phyloP scores from a whole-genome alignment of 2,113 vertebrate species.

The Callipepla californica region DNA sequence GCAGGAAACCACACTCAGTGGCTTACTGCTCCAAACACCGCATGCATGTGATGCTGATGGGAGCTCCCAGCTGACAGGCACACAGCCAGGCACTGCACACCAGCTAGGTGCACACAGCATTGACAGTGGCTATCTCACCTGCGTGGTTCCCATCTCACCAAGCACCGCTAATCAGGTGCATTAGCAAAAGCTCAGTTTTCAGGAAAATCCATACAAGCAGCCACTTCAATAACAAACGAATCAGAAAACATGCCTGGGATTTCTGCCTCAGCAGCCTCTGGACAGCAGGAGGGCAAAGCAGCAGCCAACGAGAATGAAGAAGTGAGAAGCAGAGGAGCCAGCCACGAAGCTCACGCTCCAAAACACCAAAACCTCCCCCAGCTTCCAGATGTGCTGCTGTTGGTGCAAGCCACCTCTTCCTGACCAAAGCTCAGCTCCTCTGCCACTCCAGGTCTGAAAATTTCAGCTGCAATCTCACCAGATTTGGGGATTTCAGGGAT shows the following conservation, averaged over 20 bases:
- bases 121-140: background rate
- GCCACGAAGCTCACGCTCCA: background rate
- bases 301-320: background rate
- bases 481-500: background rate
- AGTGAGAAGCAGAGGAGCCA: background rate
- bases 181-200: slow-evolving; percentile 62
- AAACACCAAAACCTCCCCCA: background rate
- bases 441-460: background rate
- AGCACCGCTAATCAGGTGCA: slow-evolving; percentile 33
- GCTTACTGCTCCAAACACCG: background rate
- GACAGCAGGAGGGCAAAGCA: background rate
- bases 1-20: background rate
- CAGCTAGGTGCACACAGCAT: background rate
- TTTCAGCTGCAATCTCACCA: background rate
- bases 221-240: background rate
- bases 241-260: slow-evolving; percentile 4
- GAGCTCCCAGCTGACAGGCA: background rate
- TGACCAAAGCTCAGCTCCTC: background rate
- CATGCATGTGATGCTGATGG: background rate
- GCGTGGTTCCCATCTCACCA: background rate
- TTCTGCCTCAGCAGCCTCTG: background rate
- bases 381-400: accelerated
- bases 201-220: slow-evolving; percentile 56
- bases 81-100: background rate
- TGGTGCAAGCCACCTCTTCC: background rate